Base-by-base conservation (phyloP, 2,888 invertebrate genomes). In the Drepana falcataria region DNA sequence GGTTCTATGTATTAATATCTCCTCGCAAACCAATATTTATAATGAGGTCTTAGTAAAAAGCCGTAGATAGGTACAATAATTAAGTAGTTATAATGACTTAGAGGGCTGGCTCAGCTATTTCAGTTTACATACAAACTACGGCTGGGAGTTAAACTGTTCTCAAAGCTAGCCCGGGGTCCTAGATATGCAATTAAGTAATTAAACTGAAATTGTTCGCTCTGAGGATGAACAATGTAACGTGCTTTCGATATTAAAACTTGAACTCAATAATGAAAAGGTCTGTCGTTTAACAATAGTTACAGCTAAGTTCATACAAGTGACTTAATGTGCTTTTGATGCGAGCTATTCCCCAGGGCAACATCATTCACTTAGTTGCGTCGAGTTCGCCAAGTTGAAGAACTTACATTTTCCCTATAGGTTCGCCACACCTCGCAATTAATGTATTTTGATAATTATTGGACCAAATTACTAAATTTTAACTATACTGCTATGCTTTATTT, bases 281-380 rank as follows among this genome's bases (percentile, higher is more conserved):
- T 41, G n/a, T 40, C 35, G 48, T 53, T 40, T 47, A 51, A 51
- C 21, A 51, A 47, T 51, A 54, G 21, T 58, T 44, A 48, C 47
- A 54, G 37, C 44, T 35, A 58, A 52, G 62, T 60, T 59, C 56
- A 54, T 58, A 61, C 59, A 64, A 62, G 58, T 64, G 61, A 58
- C 62, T 60, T 64, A 68, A 75, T 70, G 69, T 66, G 65, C 61
- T 71, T 72, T 68, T 67, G 68, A 72, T 74, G 72, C 75, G 60
- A 63, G 68, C 55, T 53, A 64, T 59, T 59, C 83, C 74, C 81
- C 21, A 6, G 75, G 73, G 82, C 67, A 62, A 71, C 76, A 83
- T 83, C 77, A 69, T 61, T 83, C 79, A 81, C 73, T 79, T 77
- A 81, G 73, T 63, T 68, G 58, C 61, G 61, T 67, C 72, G 69